Evolutionary conservation across 2,113 vertebrate species (phyloP), one percentile per base, ranked within the genome.

Genomic region (Merops nubicus): DNA sequence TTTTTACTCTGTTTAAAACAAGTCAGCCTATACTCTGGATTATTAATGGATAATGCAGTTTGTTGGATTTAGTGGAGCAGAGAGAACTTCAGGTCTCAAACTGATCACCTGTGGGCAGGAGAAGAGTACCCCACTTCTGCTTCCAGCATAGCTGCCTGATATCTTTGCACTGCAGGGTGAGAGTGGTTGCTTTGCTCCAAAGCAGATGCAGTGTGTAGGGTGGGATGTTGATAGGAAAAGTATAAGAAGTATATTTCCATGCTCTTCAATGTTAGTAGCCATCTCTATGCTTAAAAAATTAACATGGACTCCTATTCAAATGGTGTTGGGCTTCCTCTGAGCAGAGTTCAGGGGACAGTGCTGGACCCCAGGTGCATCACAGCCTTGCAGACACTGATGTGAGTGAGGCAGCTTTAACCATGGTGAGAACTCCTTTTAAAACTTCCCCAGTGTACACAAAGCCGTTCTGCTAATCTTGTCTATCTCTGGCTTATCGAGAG

Each of bases 381-480:
- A 21, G 57, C 36, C n/a, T 45, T 20, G 56, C 57, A 42, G 15
- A 6, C 0, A 2, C 54, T 12, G 22, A 7, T 33, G 17, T 25
- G 65, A 67, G 26, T 2, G 54, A 72, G 67, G 64, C 47, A 38
- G 59, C 48, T 33, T 90, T 73, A 57, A 5, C 59, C 29, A 5
- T 0, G 15, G 51, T 26, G 64, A 87, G 48, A 94, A 42, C 34
- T 48, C 42, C 42, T 53, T 76, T 29, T 62, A 80, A 36, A 88
- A 81, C 51, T 33, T 43, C 31, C 21, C 4, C 9, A 1, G 17
- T 21, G 53, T 62, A 48, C 69, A 50, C 88, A 82, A 81, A 90
- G 53, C 60, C 64, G 56, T 84, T 68, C 73, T 68, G 68, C 88
- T 95, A 95, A 92, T 94, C 95, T 94, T 18, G 69, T 93, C 84